Base-by-base conservation (phyloP, 2,888 invertebrate species). In the Chloroclystis v-ata region DNA sequence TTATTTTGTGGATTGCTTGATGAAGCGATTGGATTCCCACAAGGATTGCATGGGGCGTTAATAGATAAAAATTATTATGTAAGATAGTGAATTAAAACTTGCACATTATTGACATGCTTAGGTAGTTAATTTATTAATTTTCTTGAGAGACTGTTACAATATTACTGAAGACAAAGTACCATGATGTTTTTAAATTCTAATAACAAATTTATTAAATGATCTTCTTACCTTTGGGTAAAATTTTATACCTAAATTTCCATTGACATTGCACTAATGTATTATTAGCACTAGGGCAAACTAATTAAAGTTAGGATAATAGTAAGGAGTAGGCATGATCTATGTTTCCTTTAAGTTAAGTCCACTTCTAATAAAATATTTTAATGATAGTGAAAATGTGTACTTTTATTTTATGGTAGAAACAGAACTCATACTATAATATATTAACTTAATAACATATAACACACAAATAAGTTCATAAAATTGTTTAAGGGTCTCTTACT, bases 281-380 rank as follows among this genome's bases (percentile, higher is more conserved):
- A 5, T 16, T 41, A 28, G 13, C 32, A 49, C 39, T 2, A 30
- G 10, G 37, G 37, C 32, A 41, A 39, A 30, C 9, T 41, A 35
- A 43, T 11, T 32, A 30, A 28, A 5, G n/a, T 26, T 20, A 40
- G 24, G 20, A 35, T 35, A 35, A 49, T 43, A 44, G 42, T 46
- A 35, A 20, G 10, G 28, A 43, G 14, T 43, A 42, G 45, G 70
- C 61, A 59, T 73, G 72, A 71, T 70, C 69, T 56, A 67, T 73
- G 72, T 77, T 35, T 35, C 10, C 16, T 67, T 69, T 84, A 83
- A 79, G 60, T 56, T 83, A 85, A 83, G 82, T 60, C 63, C 40
- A 28, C 37, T 41, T 55, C 70, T 69, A 84, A 83, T 84, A 83
- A 84, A 84, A 72, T 67, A 70, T 65, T 78, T 57, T 72, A 75